Conservation (phyloP, 1,140 invertebrate species). For the Laodelphax striatellus region DNA sequence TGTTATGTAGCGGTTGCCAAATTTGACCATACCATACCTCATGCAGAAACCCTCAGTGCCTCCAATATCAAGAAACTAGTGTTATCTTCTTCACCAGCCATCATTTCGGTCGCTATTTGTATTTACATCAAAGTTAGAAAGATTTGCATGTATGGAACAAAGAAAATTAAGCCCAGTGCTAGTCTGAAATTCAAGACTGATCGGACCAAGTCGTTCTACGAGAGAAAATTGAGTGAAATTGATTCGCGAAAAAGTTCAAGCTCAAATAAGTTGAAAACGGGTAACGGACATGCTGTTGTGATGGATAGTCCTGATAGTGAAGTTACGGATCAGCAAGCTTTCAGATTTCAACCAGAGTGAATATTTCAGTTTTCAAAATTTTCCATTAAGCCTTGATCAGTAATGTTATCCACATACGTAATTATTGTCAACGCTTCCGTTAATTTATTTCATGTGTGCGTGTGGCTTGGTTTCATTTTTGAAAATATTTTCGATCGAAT, state of each 20-base stretch:
- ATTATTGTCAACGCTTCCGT: no score
- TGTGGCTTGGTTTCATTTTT: no score
- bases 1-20: not conserved
- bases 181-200: not conserved
- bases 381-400: no score
- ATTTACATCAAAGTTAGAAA: not conserved
- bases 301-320: no score
- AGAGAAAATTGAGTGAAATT: not conserved
- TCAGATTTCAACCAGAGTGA: no score
- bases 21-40: not conserved
- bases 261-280: no score
- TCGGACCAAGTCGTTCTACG: not conserved
- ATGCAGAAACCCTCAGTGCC: not conserved
- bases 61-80: not conserved
- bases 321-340: no score
- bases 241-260: not conserved
- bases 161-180: not conserved
- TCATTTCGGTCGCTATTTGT: not conserved
- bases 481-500: no score
- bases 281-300: no score
- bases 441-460: no score
- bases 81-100: not conserved
- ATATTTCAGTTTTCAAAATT: no score
- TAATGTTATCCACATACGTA: no score
- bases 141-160: not conserved